These are phyloP conservation scores for Emydura subglobosa DNA, from an alignment of 2,113 vertebrate genomes.

Conservation along the genomic window DNA sequence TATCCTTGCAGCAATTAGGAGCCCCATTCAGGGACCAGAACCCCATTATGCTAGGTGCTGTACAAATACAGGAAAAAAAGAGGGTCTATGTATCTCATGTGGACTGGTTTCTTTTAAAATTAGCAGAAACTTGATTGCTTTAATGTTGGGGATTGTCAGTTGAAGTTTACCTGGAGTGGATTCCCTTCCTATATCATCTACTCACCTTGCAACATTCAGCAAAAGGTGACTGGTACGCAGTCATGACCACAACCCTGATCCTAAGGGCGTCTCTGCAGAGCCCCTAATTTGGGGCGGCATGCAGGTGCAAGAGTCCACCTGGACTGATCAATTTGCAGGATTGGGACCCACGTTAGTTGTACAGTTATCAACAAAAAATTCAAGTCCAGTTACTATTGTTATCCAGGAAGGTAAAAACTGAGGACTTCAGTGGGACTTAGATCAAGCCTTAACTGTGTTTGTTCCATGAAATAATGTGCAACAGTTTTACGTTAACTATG, in stretches of 20 bases:
- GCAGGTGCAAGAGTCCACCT: neutral
- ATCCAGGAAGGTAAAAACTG: neutral
- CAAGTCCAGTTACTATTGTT: neutral
- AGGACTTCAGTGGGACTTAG: neutral
- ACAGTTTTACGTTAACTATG: neutral
- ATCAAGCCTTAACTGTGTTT: neutral
- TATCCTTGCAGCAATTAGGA: neutral
- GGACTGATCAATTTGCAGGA: neutral
- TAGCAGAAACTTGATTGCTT: neutral
- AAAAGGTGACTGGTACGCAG: neutral
- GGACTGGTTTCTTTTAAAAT: neutral
- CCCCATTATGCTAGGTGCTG: neutral
- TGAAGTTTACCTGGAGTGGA: neutral
- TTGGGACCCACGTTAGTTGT: neutral
- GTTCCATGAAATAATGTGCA: neutral
- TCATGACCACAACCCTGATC: neutral
- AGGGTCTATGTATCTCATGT: accelerated
- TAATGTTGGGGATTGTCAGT: neutral
- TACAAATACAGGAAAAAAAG: neutral
- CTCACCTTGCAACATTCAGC: neutral
- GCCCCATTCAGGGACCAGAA: neutral
- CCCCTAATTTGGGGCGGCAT: neutral
- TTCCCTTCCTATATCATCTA: neutral
- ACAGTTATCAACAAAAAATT: neutral
- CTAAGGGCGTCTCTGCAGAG: neutral